phyloP scores from a whole-genome alignment of 2,888 invertebrate species.

The Thymelicus lineola region DNA sequence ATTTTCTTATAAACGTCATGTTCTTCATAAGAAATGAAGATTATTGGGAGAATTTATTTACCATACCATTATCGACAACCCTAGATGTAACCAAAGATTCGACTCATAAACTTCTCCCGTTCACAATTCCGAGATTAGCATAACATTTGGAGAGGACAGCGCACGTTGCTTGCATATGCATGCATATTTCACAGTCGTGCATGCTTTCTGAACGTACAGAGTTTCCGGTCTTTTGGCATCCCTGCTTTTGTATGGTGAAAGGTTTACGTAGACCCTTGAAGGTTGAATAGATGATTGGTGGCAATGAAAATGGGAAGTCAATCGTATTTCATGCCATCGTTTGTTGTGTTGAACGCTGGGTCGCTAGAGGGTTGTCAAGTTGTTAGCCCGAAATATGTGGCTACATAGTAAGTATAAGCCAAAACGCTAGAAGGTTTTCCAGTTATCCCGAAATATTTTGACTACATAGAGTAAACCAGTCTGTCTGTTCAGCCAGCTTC shows the following conservation, averaged over 20 bases:
- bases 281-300: constrained; percentile 20
- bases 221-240: constrained; percentile 30
- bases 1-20: too few relatives aligned
- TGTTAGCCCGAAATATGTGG: too few relatives aligned
- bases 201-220: constrained; percentile 22
- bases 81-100: constrained; percentile 29
- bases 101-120: constrained; percentile 36
- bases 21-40: too few relatives aligned
- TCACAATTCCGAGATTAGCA: constrained; percentile 36
- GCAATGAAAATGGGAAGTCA: constrained; percentile 12
- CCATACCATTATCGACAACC: neutral
- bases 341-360: neutral
- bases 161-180: constrained; percentile 36
- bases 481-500: too few relatives aligned
- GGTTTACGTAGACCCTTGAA: constrained; percentile 22
- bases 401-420: too few relatives aligned
- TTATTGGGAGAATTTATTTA: neutral
- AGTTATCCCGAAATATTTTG: too few relatives aligned
- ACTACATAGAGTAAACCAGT: too few relatives aligned
- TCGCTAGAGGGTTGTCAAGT: neutral
- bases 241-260: constrained; percentile 13
- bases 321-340: neutral
- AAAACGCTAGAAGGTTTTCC: too few relatives aligned
- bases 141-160: constrained; percentile 33
- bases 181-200: constrained; percentile 33